A percentile compares a stretch with the other conserved stretches of the same genome.
These are phyloP conservation scores for Coregonus ussuriensis DNA, from an alignment of 2,797 vertebrate genomes.

Conservation along the genomic window DNA sequence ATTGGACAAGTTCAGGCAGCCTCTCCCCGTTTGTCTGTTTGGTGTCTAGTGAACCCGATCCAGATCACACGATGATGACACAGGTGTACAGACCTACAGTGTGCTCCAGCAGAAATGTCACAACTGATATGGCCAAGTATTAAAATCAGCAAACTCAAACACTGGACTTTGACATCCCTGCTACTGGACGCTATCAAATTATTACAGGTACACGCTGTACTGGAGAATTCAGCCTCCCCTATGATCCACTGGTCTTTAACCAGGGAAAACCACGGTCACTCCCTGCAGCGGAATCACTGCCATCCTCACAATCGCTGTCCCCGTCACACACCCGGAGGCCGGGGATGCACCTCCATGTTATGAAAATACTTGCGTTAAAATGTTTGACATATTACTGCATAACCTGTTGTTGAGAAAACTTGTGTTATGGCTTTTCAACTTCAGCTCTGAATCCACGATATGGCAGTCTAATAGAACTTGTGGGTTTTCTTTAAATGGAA, in stretches of 20 bases:
- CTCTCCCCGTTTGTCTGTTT: not conserved
- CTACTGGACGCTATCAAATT: no score
- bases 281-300: slow-evolving; percentile 75
- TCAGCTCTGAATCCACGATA: no score
- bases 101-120: not conserved
- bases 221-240: not conserved
- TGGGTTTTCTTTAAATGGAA: no score
- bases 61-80: not conserved
- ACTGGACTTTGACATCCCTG: no score
- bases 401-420: no score
- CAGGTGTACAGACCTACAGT: not conserved
- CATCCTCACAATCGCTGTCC: slow-evolving; percentile 72
- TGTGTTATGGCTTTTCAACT: no score
- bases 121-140: not conserved
- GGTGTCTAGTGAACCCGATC: not conserved
- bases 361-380: no score
- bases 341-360: slow-evolving; percentile 52
- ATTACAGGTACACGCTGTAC: not conserved
- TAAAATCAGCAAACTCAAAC: not conserved
- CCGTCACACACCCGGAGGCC: slow-evolving; percentile 70
- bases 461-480: no score
- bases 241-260: not conserved
- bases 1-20: no score
- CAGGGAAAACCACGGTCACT: slow-evolving; percentile 38
- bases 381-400: no score